Conservation (phyloP, 2,888 invertebrate genomes). For the Panzeria rudis region DNA sequence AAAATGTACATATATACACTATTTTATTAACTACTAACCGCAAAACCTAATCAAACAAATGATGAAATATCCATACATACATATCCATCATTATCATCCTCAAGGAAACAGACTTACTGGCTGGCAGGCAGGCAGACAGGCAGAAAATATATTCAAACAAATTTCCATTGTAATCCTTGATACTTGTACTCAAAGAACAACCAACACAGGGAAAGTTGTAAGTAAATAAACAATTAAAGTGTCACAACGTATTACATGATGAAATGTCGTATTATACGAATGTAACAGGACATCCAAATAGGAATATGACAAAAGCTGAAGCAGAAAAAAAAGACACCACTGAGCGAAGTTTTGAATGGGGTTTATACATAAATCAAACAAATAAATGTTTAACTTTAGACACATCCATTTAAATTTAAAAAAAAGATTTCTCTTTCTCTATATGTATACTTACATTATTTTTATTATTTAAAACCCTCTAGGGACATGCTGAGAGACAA, state of each 20-base stretch:
- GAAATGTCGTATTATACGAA: slow-evolving; percentile 57
- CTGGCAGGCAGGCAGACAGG: slow-evolving; percentile 17
- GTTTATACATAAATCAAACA: slow-evolving; percentile 42
- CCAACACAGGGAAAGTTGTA: slow-evolving; percentile 41
- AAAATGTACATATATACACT: slow-evolving; percentile 9
- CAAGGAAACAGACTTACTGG: slow-evolving; percentile 38
- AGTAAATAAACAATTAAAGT: slow-evolving; percentile 76
- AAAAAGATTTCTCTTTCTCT: slow-evolving; percentile 11
- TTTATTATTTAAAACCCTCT: slow-evolving; percentile 52
- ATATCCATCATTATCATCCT: slow-evolving; percentile 40
- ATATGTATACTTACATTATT: not conserved
- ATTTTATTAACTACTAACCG: slow-evolving; percentile 62
- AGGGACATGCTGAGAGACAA: slow-evolving; percentile 61
- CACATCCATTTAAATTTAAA: slow-evolving; percentile 38
- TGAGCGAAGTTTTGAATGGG: slow-evolving; percentile 33
- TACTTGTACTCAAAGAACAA: slow-evolving; percentile 25
- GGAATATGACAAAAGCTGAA: slow-evolving; percentile 35
- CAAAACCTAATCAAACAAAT: slow-evolving; percentile 71
- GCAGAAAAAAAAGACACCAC: slow-evolving; percentile 50
- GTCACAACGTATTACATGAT: slow-evolving; percentile 74
- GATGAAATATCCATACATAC: slow-evolving; percentile 11
- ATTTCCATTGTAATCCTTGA: slow-evolving; percentile 31
- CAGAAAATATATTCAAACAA: slow-evolving; percentile 4
- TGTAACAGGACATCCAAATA: slow-evolving; percentile 4
- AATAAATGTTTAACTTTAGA: slow-evolving; percentile 67